Evolutionary conservation across 1,140 invertebrate species (phyloP).

Genomic region (Papilio xuthus): DNA sequence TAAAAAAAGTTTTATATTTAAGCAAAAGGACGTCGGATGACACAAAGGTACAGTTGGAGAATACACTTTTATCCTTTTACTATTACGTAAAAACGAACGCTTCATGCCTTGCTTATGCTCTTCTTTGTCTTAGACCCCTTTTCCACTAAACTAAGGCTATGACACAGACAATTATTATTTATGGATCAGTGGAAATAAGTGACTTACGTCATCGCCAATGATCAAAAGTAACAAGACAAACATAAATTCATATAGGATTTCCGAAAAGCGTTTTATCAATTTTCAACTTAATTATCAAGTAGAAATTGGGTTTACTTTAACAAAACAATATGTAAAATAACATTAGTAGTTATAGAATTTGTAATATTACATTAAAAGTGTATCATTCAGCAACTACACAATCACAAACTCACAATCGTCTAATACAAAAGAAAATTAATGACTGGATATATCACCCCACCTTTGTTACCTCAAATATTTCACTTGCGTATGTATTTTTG

Average conservation of each 20-base stretch:
- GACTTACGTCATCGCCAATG: background rate
- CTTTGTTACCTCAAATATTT: slow-evolving; percentile 32
- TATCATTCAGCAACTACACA: no score
- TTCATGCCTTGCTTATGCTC: background rate
- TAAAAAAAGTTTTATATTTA: background rate
- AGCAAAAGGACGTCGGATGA: background rate
- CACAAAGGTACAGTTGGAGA: background rate
- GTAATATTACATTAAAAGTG: background rate
- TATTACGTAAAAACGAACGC: background rate
- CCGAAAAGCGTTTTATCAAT: background rate
- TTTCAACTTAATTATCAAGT: background rate
- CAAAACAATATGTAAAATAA: no score
- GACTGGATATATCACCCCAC: background rate
- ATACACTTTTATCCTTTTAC: background rate
- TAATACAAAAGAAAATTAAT: slow-evolving; percentile 11
- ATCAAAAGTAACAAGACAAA: background rate
- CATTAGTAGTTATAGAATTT: background rate
- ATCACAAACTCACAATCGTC: background rate
- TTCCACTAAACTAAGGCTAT: background rate
- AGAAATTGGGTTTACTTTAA: no score
- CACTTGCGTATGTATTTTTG: background rate
- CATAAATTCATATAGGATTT: background rate
- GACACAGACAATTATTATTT: no score
- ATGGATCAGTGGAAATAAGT: background rate
- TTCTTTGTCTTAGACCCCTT: background rate